Base-by-base conservation (phyloP, 2,797 vertebrate genomes). In the Leptoclinus maculatus region DNA sequence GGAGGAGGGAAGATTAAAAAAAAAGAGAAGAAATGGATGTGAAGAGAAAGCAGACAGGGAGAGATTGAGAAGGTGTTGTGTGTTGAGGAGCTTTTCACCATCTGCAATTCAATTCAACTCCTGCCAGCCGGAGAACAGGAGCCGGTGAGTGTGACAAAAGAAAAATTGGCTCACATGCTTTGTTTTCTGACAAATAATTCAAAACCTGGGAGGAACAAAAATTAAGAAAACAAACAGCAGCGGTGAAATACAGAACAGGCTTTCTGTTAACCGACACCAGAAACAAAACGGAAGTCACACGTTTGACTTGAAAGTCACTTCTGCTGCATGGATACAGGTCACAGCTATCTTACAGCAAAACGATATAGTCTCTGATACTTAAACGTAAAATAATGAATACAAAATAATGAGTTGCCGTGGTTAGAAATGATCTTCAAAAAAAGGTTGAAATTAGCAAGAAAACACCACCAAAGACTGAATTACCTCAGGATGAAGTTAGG, bases 101-200 rank as follows among this genome's bases (percentile, higher is more conserved):
- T 76, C 78, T 80, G 80, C 65, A 14, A 72, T 78, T 81, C 65
- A 47, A 72, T 66, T 75, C 68, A 78, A 27, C 64, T 29, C 12
- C 66, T 82, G 81, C 77, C 80, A 78, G 77, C 66, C 76, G 82
- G 66, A 84, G 66, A 73, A 60, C 56, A 71, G 66, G 34, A 83
- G 67, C n/a, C 41, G 13, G 41, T 19, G 53, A 71, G 74, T n/a
- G 32, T 0, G 17, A 62, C 25, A 29, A 36, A 54, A 13, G 51
- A 6, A 51, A 45, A 68, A 34, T 32, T 47, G 27, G 36, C 32
- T 78, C 45, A 78, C 51, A 64, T 45, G 39, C 8, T 36, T 36
- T 67, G 68, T 76, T 84, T 85, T 67, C 49, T 63, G 71, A 78
- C 65, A 82, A 78, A 76, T 66, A 59, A 74, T 32, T 69, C 36